phyloP scores from a whole-genome alignment of 2,888 invertebrate genomes.

The Ophion obscuratus region DNA sequence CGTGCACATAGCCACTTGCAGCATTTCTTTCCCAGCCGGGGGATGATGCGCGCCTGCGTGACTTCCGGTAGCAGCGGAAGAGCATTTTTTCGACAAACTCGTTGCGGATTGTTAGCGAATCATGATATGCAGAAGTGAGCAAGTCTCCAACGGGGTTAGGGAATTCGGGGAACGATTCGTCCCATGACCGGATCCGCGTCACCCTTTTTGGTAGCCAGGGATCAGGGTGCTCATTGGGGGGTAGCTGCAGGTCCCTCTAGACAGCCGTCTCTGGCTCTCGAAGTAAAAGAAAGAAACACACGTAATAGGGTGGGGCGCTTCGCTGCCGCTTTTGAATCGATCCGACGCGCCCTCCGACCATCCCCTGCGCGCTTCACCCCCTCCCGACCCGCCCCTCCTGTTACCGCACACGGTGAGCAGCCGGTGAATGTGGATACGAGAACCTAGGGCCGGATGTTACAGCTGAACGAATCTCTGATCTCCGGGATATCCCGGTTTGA shows the following conservation, averaged over 20 bases:
- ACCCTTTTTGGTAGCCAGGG: background rate
- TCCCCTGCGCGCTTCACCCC: background rate
- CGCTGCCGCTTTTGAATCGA: slow-evolving; percentile 83
- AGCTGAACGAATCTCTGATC: too few species aligned
- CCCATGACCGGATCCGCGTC: background rate
- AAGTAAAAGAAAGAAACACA: slow-evolving; percentile 74
- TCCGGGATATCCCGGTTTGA: too few species aligned
- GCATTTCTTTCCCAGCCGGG: too few species aligned
- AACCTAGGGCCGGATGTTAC: too few species aligned
- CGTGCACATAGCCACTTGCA: too few species aligned
- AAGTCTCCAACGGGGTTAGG: background rate
- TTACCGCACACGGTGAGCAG: too few species aligned
- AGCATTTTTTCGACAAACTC: slow-evolving; percentile 67
- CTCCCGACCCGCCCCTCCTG: background rate
- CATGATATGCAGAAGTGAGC: too few species aligned
- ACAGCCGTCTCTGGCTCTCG: slow-evolving; percentile 21
- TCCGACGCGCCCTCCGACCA: slow-evolving; percentile 73
- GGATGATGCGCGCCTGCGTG: background rate
- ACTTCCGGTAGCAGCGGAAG: slow-evolving; percentile 49
- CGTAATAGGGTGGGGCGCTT: slow-evolving; percentile 82
- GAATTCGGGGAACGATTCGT: slow-evolving; percentile 6
- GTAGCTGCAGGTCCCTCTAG: slow-evolving; percentile 17
- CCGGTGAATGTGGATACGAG: too few species aligned
- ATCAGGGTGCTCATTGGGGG: slow-evolving; percentile 9
- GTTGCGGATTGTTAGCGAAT: too few species aligned